phyloP scores from a whole-genome alignment of 2,113 vertebrate species.

The Herpailurus yagouaroundi region DNA sequence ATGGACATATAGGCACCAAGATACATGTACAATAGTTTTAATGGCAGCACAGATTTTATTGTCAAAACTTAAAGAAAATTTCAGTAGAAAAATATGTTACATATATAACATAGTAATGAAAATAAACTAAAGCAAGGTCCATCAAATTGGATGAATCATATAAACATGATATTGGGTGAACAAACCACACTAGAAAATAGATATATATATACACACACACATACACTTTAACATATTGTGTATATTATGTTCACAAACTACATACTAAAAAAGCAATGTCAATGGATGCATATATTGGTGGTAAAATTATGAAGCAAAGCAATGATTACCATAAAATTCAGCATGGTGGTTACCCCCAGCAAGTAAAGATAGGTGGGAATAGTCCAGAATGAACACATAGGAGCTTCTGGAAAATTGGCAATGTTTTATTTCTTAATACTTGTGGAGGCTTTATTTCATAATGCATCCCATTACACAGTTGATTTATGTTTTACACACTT shows the following conservation, averaged over 20 bases:
- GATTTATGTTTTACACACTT: background rate
- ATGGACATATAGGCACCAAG: background rate
- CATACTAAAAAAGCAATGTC: background rate
- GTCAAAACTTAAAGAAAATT: background rate
- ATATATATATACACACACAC: background rate
- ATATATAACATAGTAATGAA: slow-evolving; percentile 44
- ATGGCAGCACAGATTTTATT: background rate
- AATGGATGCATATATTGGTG: background rate
- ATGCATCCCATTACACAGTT: background rate
- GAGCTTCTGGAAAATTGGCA: background rate
- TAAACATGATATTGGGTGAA: background rate
- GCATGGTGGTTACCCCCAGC: background rate
- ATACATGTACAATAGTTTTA: background rate
- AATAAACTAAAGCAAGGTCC: background rate
- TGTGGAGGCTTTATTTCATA: background rate
- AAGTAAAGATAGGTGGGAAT: background rate
- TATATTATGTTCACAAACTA: slow-evolving; percentile 25
- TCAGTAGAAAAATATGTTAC: background rate
- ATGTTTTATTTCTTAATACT: background rate
- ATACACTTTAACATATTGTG: background rate
- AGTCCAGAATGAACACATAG: background rate
- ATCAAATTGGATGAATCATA: slow-evolving; percentile 1
- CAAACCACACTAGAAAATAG: background rate
- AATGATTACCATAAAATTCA: slow-evolving; percentile 5
- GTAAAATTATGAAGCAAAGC: slow-evolving; percentile 12